phyloP scores from a whole-genome alignment of 2,888 invertebrate species.

The Drosophila algonquin region DNA sequence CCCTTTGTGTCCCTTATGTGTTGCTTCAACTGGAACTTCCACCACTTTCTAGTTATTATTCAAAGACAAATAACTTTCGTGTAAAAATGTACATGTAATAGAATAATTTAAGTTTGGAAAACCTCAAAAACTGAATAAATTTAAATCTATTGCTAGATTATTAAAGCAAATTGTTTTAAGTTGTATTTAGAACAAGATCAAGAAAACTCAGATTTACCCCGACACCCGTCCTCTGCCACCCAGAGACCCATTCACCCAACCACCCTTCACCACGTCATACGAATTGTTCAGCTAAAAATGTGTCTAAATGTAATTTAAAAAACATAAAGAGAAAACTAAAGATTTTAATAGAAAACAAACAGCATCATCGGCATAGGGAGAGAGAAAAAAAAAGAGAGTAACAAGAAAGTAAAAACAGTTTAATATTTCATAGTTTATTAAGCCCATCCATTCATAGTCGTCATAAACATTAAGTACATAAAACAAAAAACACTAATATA shows the following conservation, averaged over 20 bases:
- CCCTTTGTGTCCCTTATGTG: conserved; percentile 29
- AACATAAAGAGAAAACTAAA: conserved; percentile 60
- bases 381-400: conserved; percentile 10
- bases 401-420: conserved; percentile 48
- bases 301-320: conserved; percentile 76
- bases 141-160: conserved; percentile 45
- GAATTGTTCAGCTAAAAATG: conserved; percentile 74
- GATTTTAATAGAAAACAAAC: conserved; percentile 70
- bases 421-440: conserved; percentile 79
- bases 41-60: conserved; percentile 76
- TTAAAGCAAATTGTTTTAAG: conserved; percentile 59
- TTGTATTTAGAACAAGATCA: conserved; percentile 48
- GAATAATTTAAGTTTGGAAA: conserved; percentile 76
- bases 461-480: conserved; percentile 76
- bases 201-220: conserved; percentile 44
- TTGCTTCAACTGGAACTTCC: conserved; percentile 45
- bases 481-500: conserved; percentile 35
- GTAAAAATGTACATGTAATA: conserved; percentile 76
- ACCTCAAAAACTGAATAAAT: conserved; percentile 65
- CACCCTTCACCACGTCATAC: conserved; percentile 51
- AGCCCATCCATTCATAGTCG: conserved; percentile 77
- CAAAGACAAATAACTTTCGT: conserved; percentile 77
- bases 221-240: conserved; percentile 27
- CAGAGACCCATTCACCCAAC: conserved; percentile 17
- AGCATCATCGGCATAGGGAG: conserved; percentile 49